Evolutionary conservation across 2,888 invertebrate genomes (phyloP).

Genomic region (Clostera curtula): DNA sequence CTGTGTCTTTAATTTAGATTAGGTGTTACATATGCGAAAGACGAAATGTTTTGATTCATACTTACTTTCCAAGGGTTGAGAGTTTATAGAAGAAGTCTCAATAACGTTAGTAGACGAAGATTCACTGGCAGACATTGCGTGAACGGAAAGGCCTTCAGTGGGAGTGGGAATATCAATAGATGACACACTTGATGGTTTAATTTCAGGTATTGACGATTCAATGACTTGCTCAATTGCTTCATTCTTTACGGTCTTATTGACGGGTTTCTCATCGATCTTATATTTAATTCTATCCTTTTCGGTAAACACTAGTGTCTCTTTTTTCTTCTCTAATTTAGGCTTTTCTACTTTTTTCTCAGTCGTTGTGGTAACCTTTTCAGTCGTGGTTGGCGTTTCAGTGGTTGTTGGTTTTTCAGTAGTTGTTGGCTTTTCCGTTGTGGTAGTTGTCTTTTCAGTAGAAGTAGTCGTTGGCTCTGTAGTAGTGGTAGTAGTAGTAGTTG

Average conservation of each 20-base stretch:
- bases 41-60: no score
- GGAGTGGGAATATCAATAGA: conserved; percentile 47
- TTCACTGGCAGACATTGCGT: conserved; percentile 29
- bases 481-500: conserved; percentile 31
- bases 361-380: conserved; percentile 29
- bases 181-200: conserved; percentile 18
- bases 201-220: conserved; percentile 45
- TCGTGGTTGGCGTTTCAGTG: conserved; percentile 19
- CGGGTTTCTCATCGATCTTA: conserved; percentile 38
- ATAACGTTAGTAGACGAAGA: conserved; percentile 22
- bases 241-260: conserved; percentile 32
- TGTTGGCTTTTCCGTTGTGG: conserved; percentile 30
- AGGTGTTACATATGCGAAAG: no score
- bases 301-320: conserved; percentile 30
- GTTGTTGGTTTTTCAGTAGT: conserved; percentile 26
- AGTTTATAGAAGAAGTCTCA: conserved; percentile 49
- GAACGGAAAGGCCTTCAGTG: conserved; percentile 43
- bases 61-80: conserved; percentile 54
- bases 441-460: conserved; percentile 22
- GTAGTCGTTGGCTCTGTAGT: conserved; percentile 28
- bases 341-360: conserved; percentile 30
- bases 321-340: conserved; percentile 53
- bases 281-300: conserved; percentile 54
- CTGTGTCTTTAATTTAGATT: no score
- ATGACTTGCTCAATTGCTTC: conserved; percentile 44